Base-by-base conservation (phyloP, 1,140 invertebrate genomes). In the Drosophila mauritiana region DNA sequence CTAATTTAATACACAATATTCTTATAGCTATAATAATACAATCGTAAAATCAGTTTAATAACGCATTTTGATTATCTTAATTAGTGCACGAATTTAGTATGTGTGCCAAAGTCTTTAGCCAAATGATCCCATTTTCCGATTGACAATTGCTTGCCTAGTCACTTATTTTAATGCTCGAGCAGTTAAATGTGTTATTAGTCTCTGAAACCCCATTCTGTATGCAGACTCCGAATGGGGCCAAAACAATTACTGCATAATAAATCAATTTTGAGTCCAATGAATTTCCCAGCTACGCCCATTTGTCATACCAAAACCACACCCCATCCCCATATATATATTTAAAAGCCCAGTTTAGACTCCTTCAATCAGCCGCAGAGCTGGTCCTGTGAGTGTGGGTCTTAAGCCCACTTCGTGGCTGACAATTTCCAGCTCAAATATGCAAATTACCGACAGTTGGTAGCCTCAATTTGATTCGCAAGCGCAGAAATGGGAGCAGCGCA, bases 231-330 rank as follows among this genome's bases (percentile, higher is more conserved):
- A 85, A 78, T 73, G 85, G 78, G 82, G 82, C 78, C 82, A 85
- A 81, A 85, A 86, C 82, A 86, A 86, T 85, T 85, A 86, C 82
- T 64, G 82, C 82, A 85, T 85, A 85, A 81, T 85, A 85, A 85
- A 85, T 85, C 78, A 86, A 85, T 81, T 81, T 63, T 78, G 73
- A 86, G 82, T 73, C 75, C 65, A 65, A 77, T 76, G 73, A 85
- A 77, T 85, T 84, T 55, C 46, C 54, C 25, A 36, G 37, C 27
- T 17, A 55, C 46, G 48, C 57, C 67, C 61, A 3, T 1, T 1
- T n/a, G 45, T 25, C 31, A 39, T 10, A 53, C 36, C 40, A 27
- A 68, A 46, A 27, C 22, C 22, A n/a, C n/a, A n/a, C 42, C 52
- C 34, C 51, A 13, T 13, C 1, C 20, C 12, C 46, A n/a, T 22